Base-by-base conservation (phyloP, 1,140 invertebrate genomes). In the Brachystomella parvula region DNA sequence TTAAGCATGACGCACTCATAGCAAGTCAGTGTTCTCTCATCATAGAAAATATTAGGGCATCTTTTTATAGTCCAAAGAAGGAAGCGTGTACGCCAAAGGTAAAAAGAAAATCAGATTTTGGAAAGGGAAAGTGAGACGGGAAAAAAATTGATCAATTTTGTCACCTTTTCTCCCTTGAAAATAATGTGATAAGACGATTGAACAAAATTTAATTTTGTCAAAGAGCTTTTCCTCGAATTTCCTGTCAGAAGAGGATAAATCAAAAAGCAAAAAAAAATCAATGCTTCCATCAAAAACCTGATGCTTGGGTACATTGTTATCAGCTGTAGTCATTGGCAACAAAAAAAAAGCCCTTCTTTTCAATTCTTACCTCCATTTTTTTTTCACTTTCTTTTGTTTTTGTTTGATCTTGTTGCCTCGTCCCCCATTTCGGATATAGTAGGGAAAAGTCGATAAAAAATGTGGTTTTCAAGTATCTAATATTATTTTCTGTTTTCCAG, bases 401-500 rank as follows among this genome's bases (percentile, higher is more conserved):
- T 44, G 9, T 44, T 44, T 44, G 9, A 44, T 9, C n/a, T 44
- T 44, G 9, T 44, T 12, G 39, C 39, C n/a, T 44, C n/a, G 39
- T 44, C 39, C 39, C 39, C 39, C 39, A 12, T 44, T 44, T 44
- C 39, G 39, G 9, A n/a, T 44, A 12, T 12, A 44, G 39, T 44
- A n/a, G n/a, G 39, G 39, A n/a, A 44, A 44, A 44, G 39, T 9
- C 39, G n/a, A 12, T 9, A 44, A 44, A 44, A 44, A 12, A n/a
- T 12, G 39, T 44, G 39, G 39, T 44, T 44, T 44, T 9, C 9
- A 44, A n/a, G n/a, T 12, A 12, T 44, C n/a, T 44, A 12, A n/a
- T 44, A 44, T n/a, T 9, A 32, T 17, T 65, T 63, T 57, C 61
- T 60, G 21, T 63, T 63, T 75, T 75, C 53, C 77, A 89, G 88